These are phyloP conservation scores for Oxyruncus cristatus DNA, from an alignment of 2,113 vertebrate species.

Conservation along the genomic window DNA sequence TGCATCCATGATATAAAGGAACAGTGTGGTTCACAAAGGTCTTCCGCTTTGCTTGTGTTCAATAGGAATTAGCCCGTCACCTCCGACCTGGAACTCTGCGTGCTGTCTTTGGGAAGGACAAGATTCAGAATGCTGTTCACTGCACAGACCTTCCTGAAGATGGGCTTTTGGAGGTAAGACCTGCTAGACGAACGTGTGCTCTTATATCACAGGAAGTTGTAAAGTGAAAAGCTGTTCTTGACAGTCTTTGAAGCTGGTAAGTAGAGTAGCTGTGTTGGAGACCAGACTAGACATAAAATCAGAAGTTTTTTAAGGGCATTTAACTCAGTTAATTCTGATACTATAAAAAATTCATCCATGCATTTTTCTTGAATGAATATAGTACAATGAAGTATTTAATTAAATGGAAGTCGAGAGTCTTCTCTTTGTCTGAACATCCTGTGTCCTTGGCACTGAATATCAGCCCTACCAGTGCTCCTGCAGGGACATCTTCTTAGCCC, in stretches of 20 bases:
- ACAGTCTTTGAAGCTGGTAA: background rate
- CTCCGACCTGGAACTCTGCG: constrained; percentile 86
- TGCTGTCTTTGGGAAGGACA: constrained; percentile 87
- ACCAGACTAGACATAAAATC: background rate
- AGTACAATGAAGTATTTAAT: background rate
- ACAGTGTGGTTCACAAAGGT: background rate
- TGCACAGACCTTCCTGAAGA: constrained; percentile 95
- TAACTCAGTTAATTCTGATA: background rate
- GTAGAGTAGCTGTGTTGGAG: background rate
- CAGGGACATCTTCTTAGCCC: background rate
- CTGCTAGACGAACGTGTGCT: background rate
- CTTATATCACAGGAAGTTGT: background rate
- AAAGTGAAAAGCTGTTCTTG: background rate
- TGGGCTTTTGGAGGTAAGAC: constrained; percentile 86
- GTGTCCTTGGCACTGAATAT: background rate
- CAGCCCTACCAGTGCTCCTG: background rate
- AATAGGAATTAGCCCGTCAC: constrained; percentile 87
- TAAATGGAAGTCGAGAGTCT: background rate
- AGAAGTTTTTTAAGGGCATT: background rate
- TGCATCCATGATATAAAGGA: background rate
- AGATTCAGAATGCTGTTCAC: constrained; percentile 90
- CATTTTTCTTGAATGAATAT: background rate
- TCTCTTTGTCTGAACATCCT: background rate
- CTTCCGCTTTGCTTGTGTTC: constrained; percentile 3
- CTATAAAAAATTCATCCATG: background rate